Percentiles rank a stretch among this genome's conserved stretches.
Conservation (phyloP, 2,797 vertebrate species). For the Antennarius maculatus region DNA sequence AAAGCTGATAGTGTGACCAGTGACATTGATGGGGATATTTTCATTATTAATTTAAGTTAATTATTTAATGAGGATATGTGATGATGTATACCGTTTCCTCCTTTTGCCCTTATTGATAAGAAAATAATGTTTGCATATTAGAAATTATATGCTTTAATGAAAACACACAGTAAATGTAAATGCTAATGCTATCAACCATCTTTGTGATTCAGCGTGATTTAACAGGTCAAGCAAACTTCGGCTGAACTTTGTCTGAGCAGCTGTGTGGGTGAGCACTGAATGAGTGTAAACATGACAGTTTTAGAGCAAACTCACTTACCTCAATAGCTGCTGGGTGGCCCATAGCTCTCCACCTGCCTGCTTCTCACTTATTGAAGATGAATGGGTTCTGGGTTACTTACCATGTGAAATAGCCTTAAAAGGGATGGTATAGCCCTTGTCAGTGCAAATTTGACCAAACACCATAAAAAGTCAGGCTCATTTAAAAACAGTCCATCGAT, state of each 20-base stretch:
- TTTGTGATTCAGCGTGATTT: slow-evolving; percentile 20
- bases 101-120: slow-evolving; percentile 11
- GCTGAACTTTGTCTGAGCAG: slow-evolving; percentile 49
- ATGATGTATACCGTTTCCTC: neutral
- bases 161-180: slow-evolving; percentile 3
- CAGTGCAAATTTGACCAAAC: slow-evolving; percentile 59
- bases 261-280: slow-evolving; percentile 53
- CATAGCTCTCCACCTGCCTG: slow-evolving; percentile 64
- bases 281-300: slow-evolving; percentile 68
- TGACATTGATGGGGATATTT: neutral
- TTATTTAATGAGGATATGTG: neutral
- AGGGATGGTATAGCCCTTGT: slow-evolving; percentile 47
- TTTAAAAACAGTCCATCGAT: slow-evolving; percentile 56
- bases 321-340: slow-evolving; percentile 50
- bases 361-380: slow-evolving; percentile 64
- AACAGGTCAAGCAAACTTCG: slow-evolving; percentile 49
- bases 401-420: slow-evolving; percentile 61
- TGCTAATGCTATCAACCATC: slow-evolving; percentile 39
- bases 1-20: neutral
- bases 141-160: slow-evolving; percentile 22
- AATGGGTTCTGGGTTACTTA: slow-evolving; percentile 69
- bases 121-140: slow-evolving; percentile 22
- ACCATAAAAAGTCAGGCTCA: slow-evolving; percentile 43
- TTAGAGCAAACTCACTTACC: slow-evolving; percentile 54
- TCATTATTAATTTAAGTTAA: slow-evolving; percentile 6